These are phyloP conservation scores for Synanthedon myopaeformis DNA, from an alignment of 2,888 invertebrate species.

Conservation along the genomic window DNA sequence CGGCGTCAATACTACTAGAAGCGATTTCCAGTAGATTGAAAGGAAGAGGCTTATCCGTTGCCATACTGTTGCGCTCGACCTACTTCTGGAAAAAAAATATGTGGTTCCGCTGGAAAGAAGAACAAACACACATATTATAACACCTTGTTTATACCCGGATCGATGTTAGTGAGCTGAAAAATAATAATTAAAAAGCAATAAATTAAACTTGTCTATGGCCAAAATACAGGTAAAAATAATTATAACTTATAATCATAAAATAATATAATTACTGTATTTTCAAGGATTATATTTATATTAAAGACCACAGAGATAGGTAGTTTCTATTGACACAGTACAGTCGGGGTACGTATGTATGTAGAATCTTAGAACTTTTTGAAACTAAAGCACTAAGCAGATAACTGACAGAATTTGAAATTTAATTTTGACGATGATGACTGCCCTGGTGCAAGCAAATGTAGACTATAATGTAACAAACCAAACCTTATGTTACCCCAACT, in stretches of 20 bases:
- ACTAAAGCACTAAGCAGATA: no score
- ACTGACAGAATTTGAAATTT: no score
- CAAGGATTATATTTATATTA: background rate
- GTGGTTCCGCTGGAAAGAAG: constrained; percentile 50
- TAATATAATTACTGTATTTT: background rate
- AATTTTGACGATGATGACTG: no score
- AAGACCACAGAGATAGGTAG: background rate
- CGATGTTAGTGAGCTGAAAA: constrained; percentile 11
- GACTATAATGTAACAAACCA: no score
- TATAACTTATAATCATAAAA: constrained; percentile 2
- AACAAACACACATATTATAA: constrained; percentile 17
- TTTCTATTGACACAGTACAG: no score
- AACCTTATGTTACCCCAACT: no score
- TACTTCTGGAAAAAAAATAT: constrained; percentile 52
- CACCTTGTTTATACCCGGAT: constrained; percentile 14
- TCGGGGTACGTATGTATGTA: no score
- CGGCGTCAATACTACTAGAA: constrained; percentile 78
- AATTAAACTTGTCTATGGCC: background rate
- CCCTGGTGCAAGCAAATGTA: no score
- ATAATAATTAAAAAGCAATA: constrained; percentile 1
- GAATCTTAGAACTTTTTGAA: no score
- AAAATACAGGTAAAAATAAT: background rate
- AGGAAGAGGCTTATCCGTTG: constrained; percentile 62
- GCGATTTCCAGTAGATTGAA: constrained; percentile 79
- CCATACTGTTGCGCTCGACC: constrained; percentile 40